Base-by-base conservation (phyloP, 1,140 invertebrate genomes). In the Lucilia cuprina region DNA sequence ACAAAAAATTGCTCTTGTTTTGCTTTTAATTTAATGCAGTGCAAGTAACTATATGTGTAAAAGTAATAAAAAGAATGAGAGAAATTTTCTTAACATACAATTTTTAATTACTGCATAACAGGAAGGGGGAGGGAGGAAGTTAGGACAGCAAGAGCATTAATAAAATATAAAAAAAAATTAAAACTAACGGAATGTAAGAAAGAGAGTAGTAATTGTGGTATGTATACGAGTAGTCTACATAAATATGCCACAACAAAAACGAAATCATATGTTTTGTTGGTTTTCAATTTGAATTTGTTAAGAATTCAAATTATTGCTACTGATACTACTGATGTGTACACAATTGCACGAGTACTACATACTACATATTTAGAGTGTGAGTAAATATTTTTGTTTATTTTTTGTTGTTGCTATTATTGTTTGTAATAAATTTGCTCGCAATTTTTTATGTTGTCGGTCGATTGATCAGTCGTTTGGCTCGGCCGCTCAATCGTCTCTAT, bases 381-480 rank as follows among this genome's bases (percentile, higher is more conserved):
- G 55, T 60, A 60, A 60, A 60, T 60, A 60, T n/a, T 60, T 60
- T 60, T 60, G 55, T 17, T 60, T 78, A 74, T 80, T 80, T 49
- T 80, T 49, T 13, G 50, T 55, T 55, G 34, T 47, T 30, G 25
- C 25, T 30, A 30, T 30, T 35, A n/a, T 78, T 78, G 34, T 49
- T 55, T 50, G 77, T 80, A 80, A 49, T 80, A 47, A 80, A 80
- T 80, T 80, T 50, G 41, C 47, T 80, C 77, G 77, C 77, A 30
- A 80, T 80, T 80, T 78, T 80, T 80, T 47, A 19, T 80, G 41
- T 49, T 80, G 41, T 70, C 65, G 65, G n/a, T 70, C 65, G 65
- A n/a, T 70, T 21, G n/a, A 21, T 70, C 10, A 8, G n/a, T 21
- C 65, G 65, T 2, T 65, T 65, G 60, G 55, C 17, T 70, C 65